Conservation (phyloP, 2,888 invertebrate genomes). For the Eledona agricola region DNA sequence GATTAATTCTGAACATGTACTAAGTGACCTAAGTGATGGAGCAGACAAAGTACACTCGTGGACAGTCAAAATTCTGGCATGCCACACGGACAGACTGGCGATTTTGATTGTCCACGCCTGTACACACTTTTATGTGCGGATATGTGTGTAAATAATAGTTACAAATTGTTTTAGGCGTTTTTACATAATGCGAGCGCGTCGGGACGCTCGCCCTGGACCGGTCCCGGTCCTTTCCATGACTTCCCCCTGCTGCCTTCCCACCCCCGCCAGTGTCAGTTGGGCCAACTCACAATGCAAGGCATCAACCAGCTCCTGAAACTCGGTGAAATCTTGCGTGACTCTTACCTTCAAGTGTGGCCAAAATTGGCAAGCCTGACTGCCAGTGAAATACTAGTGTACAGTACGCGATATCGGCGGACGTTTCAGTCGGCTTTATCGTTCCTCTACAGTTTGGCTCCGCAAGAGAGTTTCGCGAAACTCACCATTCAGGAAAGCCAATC, state of each 20-base stretch:
- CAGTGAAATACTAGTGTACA: slow-evolving; percentile 75
- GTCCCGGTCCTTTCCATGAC: slow-evolving; percentile 83
- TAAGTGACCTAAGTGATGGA: too few relatives aligned
- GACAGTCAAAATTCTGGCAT: too few relatives aligned
- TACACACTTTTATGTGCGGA: too few relatives aligned
- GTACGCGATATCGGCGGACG: slow-evolving; percentile 87
- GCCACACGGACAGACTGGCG: too few relatives aligned
- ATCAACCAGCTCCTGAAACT: slow-evolving; percentile 82
- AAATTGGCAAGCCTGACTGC: slow-evolving; percentile 62
- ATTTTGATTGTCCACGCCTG: too few relatives aligned
- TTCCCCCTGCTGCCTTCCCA: slow-evolving; percentile 79
- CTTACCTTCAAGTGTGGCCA: slow-evolving; percentile 65
- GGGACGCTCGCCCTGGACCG: slow-evolving; percentile 77
- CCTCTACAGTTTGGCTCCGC: slow-evolving; percentile 75
- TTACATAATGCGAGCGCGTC: slow-evolving; percentile 67
- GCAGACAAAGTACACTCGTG: too few relatives aligned
- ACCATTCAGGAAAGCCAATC: slow-evolving; percentile 80
- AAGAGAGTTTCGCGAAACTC: slow-evolving; percentile 72
- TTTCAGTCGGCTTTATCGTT: slow-evolving; percentile 89
- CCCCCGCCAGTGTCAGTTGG: slow-evolving; percentile 78
- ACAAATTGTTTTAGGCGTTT: slow-evolving; percentile 63
- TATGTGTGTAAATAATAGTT: too few relatives aligned
- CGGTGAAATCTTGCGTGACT: slow-evolving; percentile 73
- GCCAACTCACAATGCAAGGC: slow-evolving; percentile 85
- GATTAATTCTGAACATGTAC: too few relatives aligned